These are phyloP conservation scores for Trichomalopsis sarcophagae DNA, from an alignment of 1,140 invertebrate genomes.

Conservation along the genomic window DNA sequence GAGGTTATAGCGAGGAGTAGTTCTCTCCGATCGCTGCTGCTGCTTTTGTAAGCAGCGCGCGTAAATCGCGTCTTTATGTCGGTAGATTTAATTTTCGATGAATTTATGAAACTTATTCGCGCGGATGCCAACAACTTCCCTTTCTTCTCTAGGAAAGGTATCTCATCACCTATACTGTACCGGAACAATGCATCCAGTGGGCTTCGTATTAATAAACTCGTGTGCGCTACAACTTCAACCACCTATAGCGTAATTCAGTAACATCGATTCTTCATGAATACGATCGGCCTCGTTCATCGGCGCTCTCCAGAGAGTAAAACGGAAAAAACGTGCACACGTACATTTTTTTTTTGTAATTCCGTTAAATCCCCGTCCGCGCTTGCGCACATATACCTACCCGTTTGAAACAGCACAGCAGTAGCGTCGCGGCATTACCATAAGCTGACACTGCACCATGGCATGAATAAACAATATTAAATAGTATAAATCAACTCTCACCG, in stretches of 20 bases:
- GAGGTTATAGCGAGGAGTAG: neutral
- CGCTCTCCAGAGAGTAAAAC: neutral
- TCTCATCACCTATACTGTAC: neutral
- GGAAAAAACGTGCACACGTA: neutral
- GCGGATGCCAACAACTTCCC: neutral
- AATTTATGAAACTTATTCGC: too few species aligned
- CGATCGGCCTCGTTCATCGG: neutral
- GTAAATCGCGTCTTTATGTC: too few species aligned
- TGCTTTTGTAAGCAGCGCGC: neutral
- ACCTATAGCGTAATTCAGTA: too few species aligned
- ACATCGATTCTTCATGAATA: constrained; percentile 2
- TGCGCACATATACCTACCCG: neutral
- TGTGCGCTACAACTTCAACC: neutral
- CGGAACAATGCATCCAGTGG: too few species aligned
- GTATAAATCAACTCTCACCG: constrained; percentile 3
- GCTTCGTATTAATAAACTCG: neutral
- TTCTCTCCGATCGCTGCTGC: neutral
- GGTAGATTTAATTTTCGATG: neutral
- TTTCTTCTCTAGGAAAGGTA: neutral
- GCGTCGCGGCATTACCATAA: neutral
- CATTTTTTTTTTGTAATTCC: neutral
- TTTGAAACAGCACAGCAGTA: neutral
- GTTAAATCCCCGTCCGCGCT: neutral
- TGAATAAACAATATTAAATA: constrained; percentile 29
- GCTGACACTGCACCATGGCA: constrained; percentile 22